Base-by-base conservation (phyloP, 2,113 vertebrate genomes). In the Poicephalus gulielmi region DNA sequence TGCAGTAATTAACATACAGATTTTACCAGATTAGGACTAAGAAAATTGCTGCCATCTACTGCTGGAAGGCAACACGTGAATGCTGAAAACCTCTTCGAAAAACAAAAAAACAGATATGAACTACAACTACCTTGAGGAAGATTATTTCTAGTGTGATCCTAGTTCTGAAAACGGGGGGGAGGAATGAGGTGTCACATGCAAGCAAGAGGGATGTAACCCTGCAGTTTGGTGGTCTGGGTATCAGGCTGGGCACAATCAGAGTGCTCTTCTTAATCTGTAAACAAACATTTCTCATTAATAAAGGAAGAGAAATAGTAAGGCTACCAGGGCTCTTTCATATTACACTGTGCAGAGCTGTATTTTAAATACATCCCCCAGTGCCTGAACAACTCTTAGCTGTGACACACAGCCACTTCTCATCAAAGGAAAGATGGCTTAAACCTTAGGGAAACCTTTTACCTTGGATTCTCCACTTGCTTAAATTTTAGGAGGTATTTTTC, bases 1-100 rank as follows among this genome's bases (percentile, higher is more conserved):
- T 49, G 46, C n/a, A 59, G 53, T 83, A 94, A 76, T 91, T 95
- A 93, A 80, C 37, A 41, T 81, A 50, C 3, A 28, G 50, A 92
- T 79, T 18, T 77, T 70, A 85, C 8, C 74, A 43, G 81, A 89
- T 84, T 64, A 66, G 88, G 85, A 60, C 74, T 91, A 96, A 92
- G 96, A 97, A 97, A 98, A 97, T 91, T 97, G 90, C 95, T 98
- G 96, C 97, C 96, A 97, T 92, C 95, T 97, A 92, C 95, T 97
- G 97, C 92, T 96, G 77, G 92, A 91, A 96, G 96, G 46, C 86
- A 96, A 96, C 94, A 96, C 0, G 5, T 85, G 73, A 91, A 44
- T 89, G 68, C 10, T 33, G 60, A 82, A 92, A 84, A 31, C 10
- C 4, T 82, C 50, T 89, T 73, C n/a, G 8, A 47, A 79, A 88